Base-by-base conservation (phyloP, 2,113 vertebrate species). In the Plecotus auritus region DNA sequence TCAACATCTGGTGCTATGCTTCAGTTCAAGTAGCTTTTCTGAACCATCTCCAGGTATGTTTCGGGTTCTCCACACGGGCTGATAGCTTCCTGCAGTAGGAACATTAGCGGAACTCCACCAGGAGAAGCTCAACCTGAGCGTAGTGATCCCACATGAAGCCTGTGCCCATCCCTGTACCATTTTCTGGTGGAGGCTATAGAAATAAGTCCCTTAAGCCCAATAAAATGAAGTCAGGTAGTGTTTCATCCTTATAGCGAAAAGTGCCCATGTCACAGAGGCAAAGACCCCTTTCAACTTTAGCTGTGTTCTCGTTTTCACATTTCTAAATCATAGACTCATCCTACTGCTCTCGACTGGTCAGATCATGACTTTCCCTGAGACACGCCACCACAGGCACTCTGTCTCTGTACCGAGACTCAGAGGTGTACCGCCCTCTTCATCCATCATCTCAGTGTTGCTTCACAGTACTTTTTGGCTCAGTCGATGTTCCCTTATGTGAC, bases 401-500 rank as follows among this genome's bases (percentile, higher is more conserved):
- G 22, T 35, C 40, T 61, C 40, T 35, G 35, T 42, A n/a, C 51
- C 42, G 30, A 26, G 42, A 49, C 45, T 17, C 45, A 13, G 20
- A 40, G 77, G 35, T 10, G 9, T 14, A 40, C 23, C 78, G 32
- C 45, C 9, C 26, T 35, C 28, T 66, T 35, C 13, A 4, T 32
- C 6, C 10, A 5, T 20, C 28, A 35, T 23, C 77, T 51, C 76
- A 42, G 1, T 4, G 35, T 54, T 32, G 47, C 35, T 40, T 40
- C 7, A 4, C 20, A 0, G 18, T 7, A 54, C 26, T 45, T 56
- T 81, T 18, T 12, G 49, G 37, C 64, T 70, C 69, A n/a, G 32
- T 32, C 0, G 11, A 51, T 0, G 5, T 70, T 70, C 30, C 12
- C 28, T n/a, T 26, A 5, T 1, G 20, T 2, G 47, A 64, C 8